A percentile compares a stretch with the other conserved stretches of the same genome.
Conservation (phyloP, 2,113 vertebrate species). For the Noctilio leporinus region DNA sequence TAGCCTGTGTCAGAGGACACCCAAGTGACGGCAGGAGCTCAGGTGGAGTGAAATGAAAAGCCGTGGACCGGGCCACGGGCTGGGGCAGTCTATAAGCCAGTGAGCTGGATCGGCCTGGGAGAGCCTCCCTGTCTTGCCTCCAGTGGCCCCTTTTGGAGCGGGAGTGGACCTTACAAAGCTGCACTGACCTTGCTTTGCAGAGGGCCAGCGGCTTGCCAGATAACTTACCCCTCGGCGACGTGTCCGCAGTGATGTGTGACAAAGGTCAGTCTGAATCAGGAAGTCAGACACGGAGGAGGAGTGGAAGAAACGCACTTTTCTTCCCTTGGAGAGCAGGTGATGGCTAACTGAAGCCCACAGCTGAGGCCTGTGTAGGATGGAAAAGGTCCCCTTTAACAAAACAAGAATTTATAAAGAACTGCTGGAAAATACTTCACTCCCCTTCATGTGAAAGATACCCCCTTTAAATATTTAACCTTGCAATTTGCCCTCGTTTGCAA, state of each 20-base stretch:
- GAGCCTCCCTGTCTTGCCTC: conserved; percentile 18
- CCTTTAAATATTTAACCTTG: not conserved
- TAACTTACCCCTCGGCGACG: not conserved
- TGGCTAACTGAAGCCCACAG: not conserved
- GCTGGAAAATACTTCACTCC: not conserved
- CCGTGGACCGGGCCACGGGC: not conserved
- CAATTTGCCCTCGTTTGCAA: not conserved
- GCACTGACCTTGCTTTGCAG: conserved; percentile 42
- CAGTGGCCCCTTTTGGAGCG: conserved; percentile 1
- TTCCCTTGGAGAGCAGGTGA: not conserved
- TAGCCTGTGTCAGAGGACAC: not conserved
- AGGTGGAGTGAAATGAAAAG: conserved; percentile 13
- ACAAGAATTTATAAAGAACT: not conserved
- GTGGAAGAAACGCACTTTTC: not conserved
- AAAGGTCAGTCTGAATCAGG: conserved; percentile 19
- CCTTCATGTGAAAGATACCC: not conserved
- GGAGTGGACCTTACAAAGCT: conserved; percentile 35
- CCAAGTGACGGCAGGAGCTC: not conserved
- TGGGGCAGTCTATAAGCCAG: not conserved
- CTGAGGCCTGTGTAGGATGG: rapidly evolving
- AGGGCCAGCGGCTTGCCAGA: not conserved
- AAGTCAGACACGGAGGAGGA: not conserved
- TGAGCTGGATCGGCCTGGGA: conserved; percentile 3
- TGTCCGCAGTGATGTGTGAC: not conserved
- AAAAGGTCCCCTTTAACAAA: not conserved